A percentile compares a stretch with the other conserved stretches of the same genome.
Evolutionary conservation across 2,888 invertebrate genomes (phyloP).

Genomic region (Sminthurinus aureus): DNA sequence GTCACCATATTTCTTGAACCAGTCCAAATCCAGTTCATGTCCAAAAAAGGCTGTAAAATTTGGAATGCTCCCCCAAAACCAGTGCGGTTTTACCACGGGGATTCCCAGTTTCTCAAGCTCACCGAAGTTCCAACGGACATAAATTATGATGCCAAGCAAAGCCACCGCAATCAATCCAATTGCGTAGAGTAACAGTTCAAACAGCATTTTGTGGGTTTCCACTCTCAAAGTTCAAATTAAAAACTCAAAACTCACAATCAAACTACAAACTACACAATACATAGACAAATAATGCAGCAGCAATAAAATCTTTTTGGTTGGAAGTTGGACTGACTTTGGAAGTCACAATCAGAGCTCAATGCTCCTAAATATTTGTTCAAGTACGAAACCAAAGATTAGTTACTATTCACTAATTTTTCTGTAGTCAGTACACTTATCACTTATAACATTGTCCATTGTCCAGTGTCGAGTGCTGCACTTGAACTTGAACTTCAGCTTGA

Average conservation of each 20-base stretch:
- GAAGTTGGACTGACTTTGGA: too few relatives aligned
- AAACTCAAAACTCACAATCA: not conserved
- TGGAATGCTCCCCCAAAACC: conserved; percentile 40
- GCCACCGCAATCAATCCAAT: not conserved
- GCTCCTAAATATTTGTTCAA: too few relatives aligned
- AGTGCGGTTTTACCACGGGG: conserved; percentile 47
- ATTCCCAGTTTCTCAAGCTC: conserved; percentile 46
- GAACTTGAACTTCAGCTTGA: too few relatives aligned
- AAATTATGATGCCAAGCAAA: conserved; percentile 1
- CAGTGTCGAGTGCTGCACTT: too few relatives aligned
- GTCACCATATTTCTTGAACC: conserved; percentile 39
- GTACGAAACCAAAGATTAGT: too few relatives aligned
- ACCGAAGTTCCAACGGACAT: conserved; percentile 39
- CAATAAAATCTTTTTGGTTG: too few relatives aligned
- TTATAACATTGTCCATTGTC: too few relatives aligned
- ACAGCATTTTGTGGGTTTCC: not conserved
- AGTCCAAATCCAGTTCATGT: conserved; percentile 39
- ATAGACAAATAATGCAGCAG: too few relatives aligned
- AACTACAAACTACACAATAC: too few relatives aligned
- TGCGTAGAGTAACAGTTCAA: not conserved
- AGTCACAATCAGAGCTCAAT: too few relatives aligned
- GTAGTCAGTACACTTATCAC: too few relatives aligned
- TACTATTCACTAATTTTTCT: too few relatives aligned
- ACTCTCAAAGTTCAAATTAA: not conserved
- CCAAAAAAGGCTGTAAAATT: conserved; percentile 31